phyloP scores from a whole-genome alignment of 2,113 vertebrate genomes.

The Ceyx cyanopectus region DNA sequence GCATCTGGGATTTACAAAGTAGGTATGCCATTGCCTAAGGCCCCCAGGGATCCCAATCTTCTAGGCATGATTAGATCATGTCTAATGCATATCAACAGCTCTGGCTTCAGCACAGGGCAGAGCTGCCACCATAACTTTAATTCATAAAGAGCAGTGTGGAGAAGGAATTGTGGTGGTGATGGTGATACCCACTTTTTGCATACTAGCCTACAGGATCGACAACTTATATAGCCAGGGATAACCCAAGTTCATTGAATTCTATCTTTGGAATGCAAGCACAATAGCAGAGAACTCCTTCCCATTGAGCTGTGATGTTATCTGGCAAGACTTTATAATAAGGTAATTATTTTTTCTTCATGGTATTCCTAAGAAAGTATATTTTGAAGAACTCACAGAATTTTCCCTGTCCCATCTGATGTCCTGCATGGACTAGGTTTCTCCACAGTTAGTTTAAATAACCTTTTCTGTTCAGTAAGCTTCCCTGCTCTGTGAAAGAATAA shows the following conservation, averaged over 20 bases:
- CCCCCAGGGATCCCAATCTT: background rate
- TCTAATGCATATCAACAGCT: background rate
- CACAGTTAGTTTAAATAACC: background rate
- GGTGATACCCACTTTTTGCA: background rate
- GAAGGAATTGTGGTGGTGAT: background rate
- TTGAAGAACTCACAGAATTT: background rate
- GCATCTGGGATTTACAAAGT: background rate
- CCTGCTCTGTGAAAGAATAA: background rate
- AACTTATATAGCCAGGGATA: background rate
- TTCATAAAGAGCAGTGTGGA: background rate
- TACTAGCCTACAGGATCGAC: background rate
- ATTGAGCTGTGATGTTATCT: accelerated
- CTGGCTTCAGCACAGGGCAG: background rate
- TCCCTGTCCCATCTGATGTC: background rate
- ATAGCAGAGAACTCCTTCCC: background rate
- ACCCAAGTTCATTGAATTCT: background rate
- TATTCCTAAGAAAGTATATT: background rate
- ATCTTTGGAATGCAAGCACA: background rate
- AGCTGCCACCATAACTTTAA: background rate
- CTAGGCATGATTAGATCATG: background rate
- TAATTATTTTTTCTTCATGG: background rate
- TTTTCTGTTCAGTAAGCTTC: background rate
- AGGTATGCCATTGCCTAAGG: background rate
- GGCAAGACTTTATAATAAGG: background rate
- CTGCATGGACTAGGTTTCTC: background rate